Conservation (phyloP, 2,888 invertebrate species). For the Rhagonycha fulva region DNA sequence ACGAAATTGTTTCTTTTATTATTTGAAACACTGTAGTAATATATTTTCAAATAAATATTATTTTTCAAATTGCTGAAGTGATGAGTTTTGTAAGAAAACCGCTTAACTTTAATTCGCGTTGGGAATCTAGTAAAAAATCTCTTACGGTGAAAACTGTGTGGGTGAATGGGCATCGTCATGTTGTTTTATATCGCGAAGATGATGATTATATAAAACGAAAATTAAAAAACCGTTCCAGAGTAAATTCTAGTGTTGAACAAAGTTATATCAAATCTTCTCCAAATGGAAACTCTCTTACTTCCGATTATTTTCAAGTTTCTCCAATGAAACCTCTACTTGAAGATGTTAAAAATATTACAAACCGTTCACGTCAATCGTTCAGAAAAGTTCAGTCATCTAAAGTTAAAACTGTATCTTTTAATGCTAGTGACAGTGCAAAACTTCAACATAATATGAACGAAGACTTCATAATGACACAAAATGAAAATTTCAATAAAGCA, state of each 20-base stretch:
- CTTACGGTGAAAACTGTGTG: slow-evolving; percentile 65
- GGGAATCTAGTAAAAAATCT: slow-evolving; percentile 63
- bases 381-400: neutral
- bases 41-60: neutral
- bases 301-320: neutral
- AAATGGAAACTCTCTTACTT: neutral
- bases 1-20: slow-evolving; percentile 3
- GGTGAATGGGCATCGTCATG: slow-evolving; percentile 72
- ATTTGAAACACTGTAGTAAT: slow-evolving; percentile 16
- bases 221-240: slow-evolving; percentile 2
- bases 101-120: slow-evolving; percentile 42
- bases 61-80: neutral
- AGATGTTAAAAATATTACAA: neutral
- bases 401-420: slow-evolving; percentile 31
- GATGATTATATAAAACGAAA: slow-evolving; percentile 35
- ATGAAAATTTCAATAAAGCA: neutral
- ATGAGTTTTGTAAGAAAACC: neutral
- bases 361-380: neutral
- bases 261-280: neutral
- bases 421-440: slow-evolving; percentile 34
- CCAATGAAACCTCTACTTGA: neutral
- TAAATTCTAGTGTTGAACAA: neutral
- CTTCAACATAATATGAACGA: slow-evolving; percentile 36
- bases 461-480: slow-evolving; percentile 33
- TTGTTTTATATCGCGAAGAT: slow-evolving; percentile 69